Percentiles rank a stretch among this genome's conserved stretches.
phyloP scores from a whole-genome alignment of 2,113 vertebrate genomes.

The Phalacrocorax carbo region DNA sequence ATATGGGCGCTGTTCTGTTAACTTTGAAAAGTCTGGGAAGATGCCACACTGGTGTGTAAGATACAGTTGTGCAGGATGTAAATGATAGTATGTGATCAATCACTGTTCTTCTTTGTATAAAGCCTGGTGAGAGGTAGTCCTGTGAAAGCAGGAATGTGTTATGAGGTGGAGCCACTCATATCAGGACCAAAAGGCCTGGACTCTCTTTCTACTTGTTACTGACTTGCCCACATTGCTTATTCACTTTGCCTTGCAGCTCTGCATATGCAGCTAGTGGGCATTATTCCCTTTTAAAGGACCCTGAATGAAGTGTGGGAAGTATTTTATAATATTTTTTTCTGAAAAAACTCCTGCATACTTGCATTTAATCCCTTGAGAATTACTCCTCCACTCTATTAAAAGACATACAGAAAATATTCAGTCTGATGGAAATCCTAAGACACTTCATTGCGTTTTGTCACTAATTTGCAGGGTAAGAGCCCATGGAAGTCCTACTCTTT shows the following conservation, averaged over 20 bases:
- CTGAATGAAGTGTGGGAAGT: background rate
- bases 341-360: background rate
- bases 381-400: background rate
- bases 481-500: background rate
- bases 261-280: background rate
- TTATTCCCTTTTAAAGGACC: background rate
- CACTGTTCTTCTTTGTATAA: background rate
- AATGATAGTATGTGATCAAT: background rate
- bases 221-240: background rate
- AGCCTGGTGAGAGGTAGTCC: background rate
- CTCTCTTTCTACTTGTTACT: background rate
- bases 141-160: background rate
- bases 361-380: background rate
- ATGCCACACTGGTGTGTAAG: background rate
- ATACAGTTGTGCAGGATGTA: background rate
- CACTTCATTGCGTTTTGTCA: constrained; percentile 10
- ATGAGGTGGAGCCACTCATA: background rate
- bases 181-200: background rate
- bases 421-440: background rate
- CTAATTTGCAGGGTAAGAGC: background rate
- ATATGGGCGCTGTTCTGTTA: background rate
- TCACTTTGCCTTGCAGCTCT: background rate
- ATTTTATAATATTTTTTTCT: background rate
- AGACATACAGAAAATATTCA: constrained; percentile 4
- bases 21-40: background rate